Base-by-base conservation (phyloP, 64 coral and sea anemone genomes). In the Acropora tenuis region DNA sequence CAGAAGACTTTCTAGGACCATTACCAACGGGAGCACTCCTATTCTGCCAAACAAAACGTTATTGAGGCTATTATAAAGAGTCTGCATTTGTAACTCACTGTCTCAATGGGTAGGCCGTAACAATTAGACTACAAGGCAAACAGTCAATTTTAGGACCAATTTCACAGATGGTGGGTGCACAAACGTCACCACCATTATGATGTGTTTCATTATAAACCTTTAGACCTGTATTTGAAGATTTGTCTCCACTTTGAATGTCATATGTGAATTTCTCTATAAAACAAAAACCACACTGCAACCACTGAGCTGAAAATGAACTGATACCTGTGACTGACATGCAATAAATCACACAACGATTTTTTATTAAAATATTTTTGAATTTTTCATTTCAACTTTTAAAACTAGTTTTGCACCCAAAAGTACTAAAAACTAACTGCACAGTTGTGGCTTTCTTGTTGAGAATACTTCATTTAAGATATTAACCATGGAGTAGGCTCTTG, bases 11-110 rank as follows among this genome's bases (percentile, higher is more conserved):
- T 52, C 50, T 52, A 52, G 50, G 3, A 52, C 3, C 7, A 7
- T 52, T 79, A 45, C 47, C 52, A 75, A 52, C 87, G 47, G 47
- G 69, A 73, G 69, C 69, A 19, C n/a, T 73, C 69, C 40, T 73
- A 17, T 20, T n/a, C n/a, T 2, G 69, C 69, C 41, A 19, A 17
- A 16, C 69, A 73, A 73, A 73, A 73, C 69, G 18, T 73, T 0
- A 73, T 41, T 19, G 50, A 52, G 7, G 41, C 41, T 73, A 17
- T 73, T 73, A 18, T 6, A 19, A 41, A 30, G 17, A 73, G 69
- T 73, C 69, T 73, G 69, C 69, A 73, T 0, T 73, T 73, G 69
- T 73, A 16, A 73, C 69, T 20, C 69, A 73, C 69, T 73, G 69
- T 73, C 1, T 17, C 69, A 73, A 73, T 73, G 12, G 1, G 18